Evolutionary conservation across 2,797 vertebrate genomes (phyloP).

Genomic region (Prunella strophiata): DNA sequence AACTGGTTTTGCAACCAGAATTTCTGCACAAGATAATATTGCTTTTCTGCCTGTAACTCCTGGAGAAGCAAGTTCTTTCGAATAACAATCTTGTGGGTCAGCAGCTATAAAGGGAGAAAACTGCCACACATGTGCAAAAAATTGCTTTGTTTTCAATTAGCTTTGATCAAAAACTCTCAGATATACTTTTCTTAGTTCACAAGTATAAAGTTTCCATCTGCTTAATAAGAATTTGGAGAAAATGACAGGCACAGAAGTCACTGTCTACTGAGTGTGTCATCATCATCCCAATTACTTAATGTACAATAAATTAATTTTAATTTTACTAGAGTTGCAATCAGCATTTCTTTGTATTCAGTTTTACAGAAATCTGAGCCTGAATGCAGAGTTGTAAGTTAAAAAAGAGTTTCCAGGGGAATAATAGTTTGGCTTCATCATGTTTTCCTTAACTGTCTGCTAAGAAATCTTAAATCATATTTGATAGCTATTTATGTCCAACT

Average conservation of each 20-base stretch:
- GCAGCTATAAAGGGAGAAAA: background rate
- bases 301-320: background rate
- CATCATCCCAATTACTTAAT: background rate
- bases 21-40: background rate
- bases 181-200: background rate
- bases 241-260: background rate
- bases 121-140: background rate
- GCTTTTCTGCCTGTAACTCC: background rate
- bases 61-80: background rate
- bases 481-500: background rate
- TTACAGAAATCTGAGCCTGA: background rate
- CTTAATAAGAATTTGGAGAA: slow-evolving; percentile 9
- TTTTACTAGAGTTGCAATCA: slow-evolving; percentile 11
- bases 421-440: background rate
- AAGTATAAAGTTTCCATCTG: slow-evolving; percentile 5
- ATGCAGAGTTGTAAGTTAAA: background rate
- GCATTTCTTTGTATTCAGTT: slow-evolving; percentile 6
- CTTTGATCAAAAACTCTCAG: background rate
- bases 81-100: background rate
- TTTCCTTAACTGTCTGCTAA: background rate
- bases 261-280: background rate
- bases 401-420: background rate
- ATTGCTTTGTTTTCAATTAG: background rate
- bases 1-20: background rate
- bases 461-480: background rate